These are phyloP conservation scores for Aelia acuminata DNA, from an alignment of 2,888 invertebrate genomes.

Conservation along the genomic window DNA sequence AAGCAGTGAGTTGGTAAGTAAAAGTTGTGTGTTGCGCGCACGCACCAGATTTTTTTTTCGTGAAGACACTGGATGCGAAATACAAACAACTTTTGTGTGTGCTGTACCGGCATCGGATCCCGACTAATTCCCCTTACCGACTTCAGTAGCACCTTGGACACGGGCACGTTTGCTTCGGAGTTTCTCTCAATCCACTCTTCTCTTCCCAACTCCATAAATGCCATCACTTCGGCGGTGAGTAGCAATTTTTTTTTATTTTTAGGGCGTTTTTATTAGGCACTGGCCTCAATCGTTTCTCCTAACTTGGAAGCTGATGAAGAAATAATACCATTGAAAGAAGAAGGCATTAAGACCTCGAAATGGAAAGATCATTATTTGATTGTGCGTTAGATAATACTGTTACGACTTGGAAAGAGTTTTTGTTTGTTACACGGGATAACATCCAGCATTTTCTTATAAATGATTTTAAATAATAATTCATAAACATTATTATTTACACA, in stretches of 20 bases:
- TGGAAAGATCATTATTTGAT: not conserved
- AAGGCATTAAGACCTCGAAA: not conserved
- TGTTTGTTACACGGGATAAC: not conserved
- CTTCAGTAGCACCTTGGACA: not conserved
- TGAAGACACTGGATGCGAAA: too few relatives aligned
- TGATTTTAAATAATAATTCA: too few relatives aligned
- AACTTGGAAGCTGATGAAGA: not conserved
- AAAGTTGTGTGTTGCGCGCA: too few relatives aligned
- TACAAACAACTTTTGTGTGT: too few relatives aligned
- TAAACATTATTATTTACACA: too few relatives aligned
- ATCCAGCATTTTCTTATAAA: too few relatives aligned
- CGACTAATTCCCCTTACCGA: not conserved
- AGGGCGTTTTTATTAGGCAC: not conserved
- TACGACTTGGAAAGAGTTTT: not conserved
- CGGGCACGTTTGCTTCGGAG: not conserved
- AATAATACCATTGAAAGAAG: not conserved
- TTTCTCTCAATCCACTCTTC: not conserved
- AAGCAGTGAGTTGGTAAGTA: too few relatives aligned
- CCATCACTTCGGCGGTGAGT: not conserved
- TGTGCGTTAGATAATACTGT: not conserved
- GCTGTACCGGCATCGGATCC: too few relatives aligned
- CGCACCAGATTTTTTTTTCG: too few relatives aligned
- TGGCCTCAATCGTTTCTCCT: conserved; percentile 1
- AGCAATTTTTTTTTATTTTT: not conserved
- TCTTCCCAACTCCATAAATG: not conserved